Evolutionary conservation across 1,140 invertebrate species (phyloP), one percentile per base, ranked within the genome.

Genomic region (Cheumatopsyche charites): DNA sequence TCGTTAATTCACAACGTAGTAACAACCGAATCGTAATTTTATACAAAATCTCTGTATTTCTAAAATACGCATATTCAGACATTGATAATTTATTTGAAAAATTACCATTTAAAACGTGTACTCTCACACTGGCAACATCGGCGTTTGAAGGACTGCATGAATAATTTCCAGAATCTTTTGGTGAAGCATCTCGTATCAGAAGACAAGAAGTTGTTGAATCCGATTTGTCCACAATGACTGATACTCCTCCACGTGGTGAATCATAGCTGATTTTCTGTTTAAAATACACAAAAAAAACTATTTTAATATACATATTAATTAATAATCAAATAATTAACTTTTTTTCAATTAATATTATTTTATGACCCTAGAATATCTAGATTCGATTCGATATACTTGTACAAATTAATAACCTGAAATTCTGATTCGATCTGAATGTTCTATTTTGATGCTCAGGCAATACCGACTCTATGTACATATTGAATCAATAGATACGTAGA

Each of bases 261-360:
- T 96, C 94, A 86, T 96, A 96, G 87, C 93, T 95, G 84, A 96
- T 93, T 80, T 94, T 93, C 89, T 94, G 88, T n/a, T n/a, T n/a
- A n/a, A 23, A 26, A 25, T 42, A 29, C 1, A 73, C 25, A 70
- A 25, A 26, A 70, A 61, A 62, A 26, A 62, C 5, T 41, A 29
- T 41, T 65, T 43, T 41, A n/a, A n/a, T n/a, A 36, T 36, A 36
- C 29, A 36, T 36, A 36, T 36, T n/a, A n/a, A 36, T 36, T 36
- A 36, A 36, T 36, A 36, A 36, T 4, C 29, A 4, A 9, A 36
- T 9, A 36, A 9, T 36, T 36, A n/a, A n/a, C n/a, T n/a, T n/a
- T n/a, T n/a, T n/a, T n/a, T n/a, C n/a, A n/a, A n/a, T n/a, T n/a
- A n/a, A n/a, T n/a, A n/a, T n/a, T n/a, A n/a, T n/a, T n/a, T n/a